Base-by-base conservation (phyloP, 30 jellyfish, hydroid and myxozoan species). In the Hydractinia symbiolongicarpus region DNA sequence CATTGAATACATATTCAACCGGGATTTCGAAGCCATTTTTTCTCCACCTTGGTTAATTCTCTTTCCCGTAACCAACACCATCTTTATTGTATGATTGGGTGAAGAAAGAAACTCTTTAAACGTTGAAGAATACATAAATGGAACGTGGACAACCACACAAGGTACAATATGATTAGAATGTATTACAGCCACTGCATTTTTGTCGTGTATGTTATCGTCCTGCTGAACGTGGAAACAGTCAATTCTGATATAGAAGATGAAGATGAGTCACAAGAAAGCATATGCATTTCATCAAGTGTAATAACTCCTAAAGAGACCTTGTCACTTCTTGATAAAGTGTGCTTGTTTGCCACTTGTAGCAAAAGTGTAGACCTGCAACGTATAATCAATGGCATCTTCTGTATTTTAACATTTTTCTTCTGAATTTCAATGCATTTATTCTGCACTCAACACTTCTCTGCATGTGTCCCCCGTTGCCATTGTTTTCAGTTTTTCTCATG, bases 201-300 rank as follows among this genome's bases (percentile, higher is more conserved):
- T 0, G 19, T n/a, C 16, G 81, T 17, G 64, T 72, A 58, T 72
- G 19, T 72, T 17, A 53, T 17, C 4, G 81, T 17, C 21, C 72
- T 72, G 69, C 58, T 52, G 64, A 52, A 72, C 81, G 64, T 72
- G 81, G 81, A 72, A 72, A 72, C 58, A 72, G 64, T 72, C 64
- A 72, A 16, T 72, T 30, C 81, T 52, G 81, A 68, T 40, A 30
- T 30, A 30, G 44, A 30, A 30, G 44, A 30, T 30, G 79, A 68
- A 68, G 64, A 72, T 9, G 81, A 72, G 11, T 7, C 9, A 8
- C 71, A 72, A 9, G 71, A 10, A 72, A 10, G 11, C 9, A 13
- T 6, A 13, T 6, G 16, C 81, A 72, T 21, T 72, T 72, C 81
- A 72, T 30, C 64, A 72, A 72, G 72, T 72, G 71, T 72, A 72